Evolutionary conservation across 1,140 invertebrate species (phyloP), one percentile per base, ranked within the genome.

Genomic region (Drosophila novamexicana): DNA sequence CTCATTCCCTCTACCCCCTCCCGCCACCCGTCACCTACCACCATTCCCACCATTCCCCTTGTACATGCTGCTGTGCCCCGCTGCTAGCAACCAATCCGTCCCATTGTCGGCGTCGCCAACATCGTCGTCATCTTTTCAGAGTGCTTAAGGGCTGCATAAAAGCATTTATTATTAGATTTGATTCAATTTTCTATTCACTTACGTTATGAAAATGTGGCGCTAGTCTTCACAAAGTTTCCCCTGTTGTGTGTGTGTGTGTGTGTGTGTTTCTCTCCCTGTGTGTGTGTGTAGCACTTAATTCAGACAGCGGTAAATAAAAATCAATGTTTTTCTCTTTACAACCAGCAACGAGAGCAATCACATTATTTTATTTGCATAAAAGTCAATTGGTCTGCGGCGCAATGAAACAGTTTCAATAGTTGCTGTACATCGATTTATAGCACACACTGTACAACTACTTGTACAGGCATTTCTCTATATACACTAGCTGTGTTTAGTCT

Each of bases 141-240:
- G 84, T 89, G 84, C 84, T 89, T 89, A 89, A 89, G 84, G 84
- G 84, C 84, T 89, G 84, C 84, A 89, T 89, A 89, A 89, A 89
- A 89, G 84, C 84, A 89, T 89, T 89, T 89, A 89, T 89, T 89
- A 89, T 89, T 89, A 89, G 84, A 89, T 90, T 89, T 89, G 81
- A 89, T 89, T 89, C 84, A 89, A 89, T 89, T 89, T 89, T 89
- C 84, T 89, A 89, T 89, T 89, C 85, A 89, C 84, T 89, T 89
- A 90, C 84, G 80, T 89, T 89, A 90, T 89, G 84, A 89, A 89
- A 89, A 89, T 89, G 84, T 89, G 81, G 83, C 79, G 84, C 77
- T 81, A 63, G 65, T 79, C 65, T 77, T 68, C 61, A 58, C 56
- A 58, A 45, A 58, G 56, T 61, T 44, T 14, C 58, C 50, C 16